These are phyloP conservation scores for Cryptocephalus primarius DNA, from an alignment of 2,888 invertebrate genomes.

Conservation along the genomic window DNA sequence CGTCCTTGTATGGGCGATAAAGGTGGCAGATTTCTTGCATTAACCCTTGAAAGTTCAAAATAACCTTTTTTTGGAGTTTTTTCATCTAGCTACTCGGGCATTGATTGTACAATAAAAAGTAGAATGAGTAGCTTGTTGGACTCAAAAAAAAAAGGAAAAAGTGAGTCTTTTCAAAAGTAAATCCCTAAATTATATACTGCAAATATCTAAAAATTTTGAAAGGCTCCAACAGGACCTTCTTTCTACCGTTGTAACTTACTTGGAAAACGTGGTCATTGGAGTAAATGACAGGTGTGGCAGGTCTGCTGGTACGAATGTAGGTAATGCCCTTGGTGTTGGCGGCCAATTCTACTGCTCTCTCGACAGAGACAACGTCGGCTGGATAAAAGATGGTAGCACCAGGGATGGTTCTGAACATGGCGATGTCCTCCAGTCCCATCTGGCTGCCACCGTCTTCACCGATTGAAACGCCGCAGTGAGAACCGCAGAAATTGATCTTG, in stretches of 20 bases:
- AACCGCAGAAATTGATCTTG: conserved; percentile 91
- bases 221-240: too few species aligned
- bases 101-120: too few species aligned
- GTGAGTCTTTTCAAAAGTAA: too few species aligned
- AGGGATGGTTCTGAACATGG: conserved; percentile 88
- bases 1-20: too few species aligned
- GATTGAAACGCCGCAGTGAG: conserved; percentile 95
- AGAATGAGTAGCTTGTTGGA: too few species aligned
- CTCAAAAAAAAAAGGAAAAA: too few species aligned
- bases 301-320: conserved; percentile 91
- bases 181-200: too few species aligned
- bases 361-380: conserved; percentile 85
- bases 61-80: too few species aligned
- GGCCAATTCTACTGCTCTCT: conserved; percentile 88
- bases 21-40: too few species aligned
- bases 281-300: conserved; percentile 79
- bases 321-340: conserved; percentile 84
- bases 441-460: conserved; percentile 98
- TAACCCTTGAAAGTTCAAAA: too few species aligned
- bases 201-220: too few species aligned
- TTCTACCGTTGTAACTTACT: conserved; percentile 30
- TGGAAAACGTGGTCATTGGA: conserved; percentile 69
- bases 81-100: too few species aligned
- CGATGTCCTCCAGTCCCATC: conserved; percentile 97
- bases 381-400: conserved; percentile 69